Evolutionary conservation across 2,113 vertebrate genomes (phyloP).

Genomic region (Emydocephalus ijimae): DNA sequence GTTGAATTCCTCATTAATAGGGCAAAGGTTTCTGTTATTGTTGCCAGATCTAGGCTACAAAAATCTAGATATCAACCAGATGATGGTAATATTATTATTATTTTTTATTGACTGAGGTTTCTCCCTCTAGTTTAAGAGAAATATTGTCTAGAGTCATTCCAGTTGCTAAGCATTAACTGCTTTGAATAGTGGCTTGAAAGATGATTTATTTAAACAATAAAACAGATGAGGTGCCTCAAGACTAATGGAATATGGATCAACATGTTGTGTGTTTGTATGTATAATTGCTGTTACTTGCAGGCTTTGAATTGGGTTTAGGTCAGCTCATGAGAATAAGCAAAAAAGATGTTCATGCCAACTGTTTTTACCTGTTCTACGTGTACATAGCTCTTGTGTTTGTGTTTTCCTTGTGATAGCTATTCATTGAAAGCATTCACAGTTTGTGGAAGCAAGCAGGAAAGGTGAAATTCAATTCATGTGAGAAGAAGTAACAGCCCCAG

Average conservation of each 20-base stretch:
- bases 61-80: not conserved
- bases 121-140: not conserved
- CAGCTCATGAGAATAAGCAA: not conserved
- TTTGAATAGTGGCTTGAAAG: not conserved
- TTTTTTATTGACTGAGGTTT: not conserved
- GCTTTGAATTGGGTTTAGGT: not conserved
- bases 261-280: not conserved
- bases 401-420: not conserved
- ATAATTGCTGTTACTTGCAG: not conserved
- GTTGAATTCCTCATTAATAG: not conserved
- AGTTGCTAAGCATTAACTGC: not conserved
- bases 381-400: not conserved
- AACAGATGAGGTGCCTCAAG: not conserved
- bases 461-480: not conserved
- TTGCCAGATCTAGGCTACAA: not conserved
- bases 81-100: not conserved
- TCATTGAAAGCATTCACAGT: not conserved
- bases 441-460: not conserved
- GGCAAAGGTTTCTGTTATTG: not conserved
- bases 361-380: not conserved
- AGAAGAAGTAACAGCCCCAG: not conserved
- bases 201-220: not conserved
- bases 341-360: not conserved
- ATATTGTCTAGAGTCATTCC: not conserved
- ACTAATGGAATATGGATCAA: not conserved